These are phyloP conservation scores for Bembecia ichneumoniformis DNA, from an alignment of 2,888 invertebrate species.

Conservation along the genomic window DNA sequence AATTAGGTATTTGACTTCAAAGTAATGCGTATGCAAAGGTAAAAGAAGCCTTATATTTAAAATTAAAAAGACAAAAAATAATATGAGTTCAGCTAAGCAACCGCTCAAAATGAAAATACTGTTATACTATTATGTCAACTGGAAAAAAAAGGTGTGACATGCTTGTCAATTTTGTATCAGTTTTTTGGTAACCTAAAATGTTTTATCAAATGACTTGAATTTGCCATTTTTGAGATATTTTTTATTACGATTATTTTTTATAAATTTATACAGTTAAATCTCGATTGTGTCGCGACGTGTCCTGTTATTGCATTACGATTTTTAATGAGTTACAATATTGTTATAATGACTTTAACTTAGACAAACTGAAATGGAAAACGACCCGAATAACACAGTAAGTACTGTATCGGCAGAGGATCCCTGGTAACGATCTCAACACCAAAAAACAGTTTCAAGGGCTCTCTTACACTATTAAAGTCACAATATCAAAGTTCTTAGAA, in stretches of 20 bases:
- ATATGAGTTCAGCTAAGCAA: constrained; percentile 52
- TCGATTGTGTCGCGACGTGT: constrained; percentile 59
- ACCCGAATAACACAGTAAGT: constrained; percentile 69
- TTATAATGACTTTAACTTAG: constrained; percentile 62
- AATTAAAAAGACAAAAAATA: background rate
- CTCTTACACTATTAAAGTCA: too few relatives aligned
- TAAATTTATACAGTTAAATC: constrained; percentile 62
- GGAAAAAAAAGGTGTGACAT: constrained; percentile 72
- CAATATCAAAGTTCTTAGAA: too few relatives aligned
- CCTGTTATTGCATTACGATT: constrained; percentile 37
- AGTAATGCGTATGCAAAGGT: background rate
- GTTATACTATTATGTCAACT: constrained; percentile 64
- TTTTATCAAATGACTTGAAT: constrained; percentile 71
- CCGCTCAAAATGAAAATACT: constrained; percentile 66
- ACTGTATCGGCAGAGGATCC: constrained; percentile 6
- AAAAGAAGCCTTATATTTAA: background rate
- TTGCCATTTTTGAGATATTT: constrained; percentile 59
- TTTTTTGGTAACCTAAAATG: constrained; percentile 74
- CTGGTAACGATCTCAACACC: too few relatives aligned
- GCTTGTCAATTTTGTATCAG: constrained; percentile 65
- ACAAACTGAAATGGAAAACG: constrained; percentile 63
- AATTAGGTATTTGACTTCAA: too few relatives aligned
- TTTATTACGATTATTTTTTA: constrained; percentile 66
- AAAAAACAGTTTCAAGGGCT: too few relatives aligned
- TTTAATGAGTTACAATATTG: constrained; percentile 53